Base-by-base conservation (phyloP, 2,113 vertebrate genomes). In the Thalassoma bifasciatum region DNA sequence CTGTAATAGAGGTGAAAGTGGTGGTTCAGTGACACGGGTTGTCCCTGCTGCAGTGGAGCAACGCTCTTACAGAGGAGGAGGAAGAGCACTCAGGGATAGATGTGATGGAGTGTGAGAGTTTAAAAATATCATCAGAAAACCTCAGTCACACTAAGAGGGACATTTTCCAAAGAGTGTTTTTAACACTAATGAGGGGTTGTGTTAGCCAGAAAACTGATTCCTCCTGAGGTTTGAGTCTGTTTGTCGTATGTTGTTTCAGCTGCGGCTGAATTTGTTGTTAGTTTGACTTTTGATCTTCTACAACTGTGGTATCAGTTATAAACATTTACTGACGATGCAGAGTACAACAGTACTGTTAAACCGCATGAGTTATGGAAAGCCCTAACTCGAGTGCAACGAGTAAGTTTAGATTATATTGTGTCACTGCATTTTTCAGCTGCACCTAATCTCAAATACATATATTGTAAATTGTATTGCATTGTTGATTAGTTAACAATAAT, bases 1-100 rank as follows among this genome's bases (percentile, higher is more conserved):
- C 77, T 79, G 73, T 83, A 84, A 83, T 69, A 72, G 86, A 89
- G 82, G 79, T 84, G 58, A 90, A 82, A 78, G 66, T 72, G 82
- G 61, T 38, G 75, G 67, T 85, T 83, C 72, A 74, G 74, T 63
- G 72, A 72, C 72, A 54, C 5, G 47, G 57, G 73, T 65, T 60
- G 44, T 70, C 56, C 66, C 79, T 10, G 24, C 67, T 76, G 63
- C 21, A 47, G 49, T 37, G 1, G 38, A 54, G 57, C 68, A 54
- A 71, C 62, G n/a, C 23, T 57, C 61, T 44, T 54, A 77, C 56
- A 49, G 21, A 49, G 49, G 77, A 69, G 64, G 61, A 58, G 60
- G 67, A 21, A 57, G 67, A 21, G 57, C 4, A 47, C 24, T 59
- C 14, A 21, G 69, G 47, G 67, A 64, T 6, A 44, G 17, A 6